Conservation (phyloP, 2,797 vertebrate genomes). For the Lepidocolaptes lacrymiger region DNA sequence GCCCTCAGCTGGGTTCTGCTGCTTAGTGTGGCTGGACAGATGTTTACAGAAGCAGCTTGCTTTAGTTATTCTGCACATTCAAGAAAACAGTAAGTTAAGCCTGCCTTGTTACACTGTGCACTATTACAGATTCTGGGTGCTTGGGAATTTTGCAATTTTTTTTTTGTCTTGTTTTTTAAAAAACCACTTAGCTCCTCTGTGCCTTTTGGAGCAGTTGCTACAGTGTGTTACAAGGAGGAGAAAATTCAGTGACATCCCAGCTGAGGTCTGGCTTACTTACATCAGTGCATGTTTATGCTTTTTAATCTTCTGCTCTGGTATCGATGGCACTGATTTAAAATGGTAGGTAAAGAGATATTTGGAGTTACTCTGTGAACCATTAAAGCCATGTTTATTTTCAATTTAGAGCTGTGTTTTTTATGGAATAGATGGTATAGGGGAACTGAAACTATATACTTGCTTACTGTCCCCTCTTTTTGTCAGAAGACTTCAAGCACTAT, state of each 20-base stretch:
- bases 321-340: slow-evolving; percentile 26
- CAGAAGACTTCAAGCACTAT: neutral
- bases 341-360: neutral
- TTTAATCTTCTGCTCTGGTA: neutral
- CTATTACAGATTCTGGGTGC: neutral
- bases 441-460: neutral
- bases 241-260: neutral
- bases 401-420: neutral
- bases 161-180: neutral
- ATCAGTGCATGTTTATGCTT: slow-evolving; percentile 29
- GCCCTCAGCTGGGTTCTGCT: slow-evolving; percentile 15
- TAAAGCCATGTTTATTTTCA: slow-evolving; percentile 57
- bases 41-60: slow-evolving; percentile 30
- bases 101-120: slow-evolving; percentile 34
- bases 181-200: slow-evolving; percentile 30
- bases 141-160: neutral
- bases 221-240: neutral
- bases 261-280: neutral
- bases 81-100: neutral
- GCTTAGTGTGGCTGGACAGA: neutral
- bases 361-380: neutral
- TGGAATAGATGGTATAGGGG: too few relatives aligned
- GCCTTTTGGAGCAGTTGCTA: slow-evolving; percentile 37
- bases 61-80: neutral
- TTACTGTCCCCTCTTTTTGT: neutral